Base-by-base conservation (phyloP, 2,888 invertebrate species). In the Zaprionus bogoriensis region DNA sequence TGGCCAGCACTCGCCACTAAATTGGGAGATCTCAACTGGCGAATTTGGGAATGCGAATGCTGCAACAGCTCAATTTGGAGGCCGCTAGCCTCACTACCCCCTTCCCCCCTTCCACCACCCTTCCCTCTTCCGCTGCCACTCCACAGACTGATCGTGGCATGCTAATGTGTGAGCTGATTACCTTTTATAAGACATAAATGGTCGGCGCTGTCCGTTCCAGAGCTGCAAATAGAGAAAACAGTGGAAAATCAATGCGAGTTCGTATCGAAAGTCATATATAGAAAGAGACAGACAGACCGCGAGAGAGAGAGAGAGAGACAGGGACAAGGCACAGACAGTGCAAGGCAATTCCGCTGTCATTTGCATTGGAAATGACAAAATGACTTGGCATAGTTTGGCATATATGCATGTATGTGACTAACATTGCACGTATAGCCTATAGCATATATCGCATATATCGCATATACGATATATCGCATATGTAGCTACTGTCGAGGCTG, bases 121-220 rank as follows among this genome's bases (percentile, higher is more conserved):
- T n/a, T n/a, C n/a, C n/a, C n/a, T n/a, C n/a, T n/a, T n/a, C n/a
- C n/a, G n/a, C n/a, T n/a, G n/a, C n/a, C n/a, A n/a, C n/a, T n/a
- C n/a, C n/a, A n/a, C n/a, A n/a, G n/a, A n/a, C n/a, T n/a, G n/a
- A n/a, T n/a, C n/a, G 39, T 52, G 41, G 71, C 52, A 62, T 72
- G 79, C 77, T 76, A 73, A 74, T 77, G 60, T 74, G 61, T 25
- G 20, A 50, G 53, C 60, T 74, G 71, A 68, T 81, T 83, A 80
- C 87, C 81, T 87, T 77, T 70, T 76, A 74, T 66, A 81, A 72
- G 70, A 76, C 87, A 83, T 77, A 86, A 81, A 78, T 75, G 84
- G 68, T 62, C 61, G 41, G 20, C 46, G 23, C 73, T 38, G 55
- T 70, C 32, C 48, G 32, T 53, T 44, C 28, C 42, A 41, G 51